Conservation (phyloP, 1,140 invertebrate species). For the Archegozetes longisetosus region DNA sequence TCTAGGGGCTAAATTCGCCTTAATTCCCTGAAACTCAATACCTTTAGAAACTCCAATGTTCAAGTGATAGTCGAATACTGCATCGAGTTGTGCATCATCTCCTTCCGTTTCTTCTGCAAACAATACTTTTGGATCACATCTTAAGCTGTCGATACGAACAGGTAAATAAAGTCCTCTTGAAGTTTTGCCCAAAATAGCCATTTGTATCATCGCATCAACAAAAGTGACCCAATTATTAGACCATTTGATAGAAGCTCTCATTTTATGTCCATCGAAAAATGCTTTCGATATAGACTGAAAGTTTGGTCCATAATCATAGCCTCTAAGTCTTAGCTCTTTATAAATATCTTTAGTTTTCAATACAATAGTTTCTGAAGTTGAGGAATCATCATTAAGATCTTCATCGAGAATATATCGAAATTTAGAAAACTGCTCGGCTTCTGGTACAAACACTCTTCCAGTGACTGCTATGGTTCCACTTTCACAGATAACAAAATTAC, state of each 20-base stretch:
- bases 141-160: conserved; percentile 58
- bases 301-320: conserved; percentile 77
- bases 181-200: conserved; percentile 38
- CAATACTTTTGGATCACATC: conserved; percentile 23
- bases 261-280: not conserved
- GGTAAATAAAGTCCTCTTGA: conserved; percentile 64
- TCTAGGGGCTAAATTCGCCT: conserved; percentile 58
- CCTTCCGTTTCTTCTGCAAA: not conserved
- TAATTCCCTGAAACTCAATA: conserved; percentile 48
- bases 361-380: conserved; percentile 29
- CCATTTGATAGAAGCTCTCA: conserved; percentile 1
- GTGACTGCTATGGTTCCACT: conserved; percentile 60
- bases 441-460: conserved; percentile 48
- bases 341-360: conserved; percentile 57
- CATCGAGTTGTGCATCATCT: conserved; percentile 22
- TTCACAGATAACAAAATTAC: conserved; percentile 81
- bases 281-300: conserved; percentile 59
- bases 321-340: conserved; percentile 76
- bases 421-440: conserved; percentile 19
- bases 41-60: conserved; percentile 11
- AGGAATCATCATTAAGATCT: conserved; percentile 25
- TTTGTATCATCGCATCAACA: conserved; percentile 38
- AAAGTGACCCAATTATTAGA: conserved; percentile 40
- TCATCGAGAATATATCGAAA: conserved; percentile 25
- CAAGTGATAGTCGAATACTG: conserved; percentile 4